Percentiles rank a stretch among this genome's conserved stretches.
phyloP scores from a whole-genome alignment of 2,888 invertebrate genomes.

The Drosophila multiciliata region DNA sequence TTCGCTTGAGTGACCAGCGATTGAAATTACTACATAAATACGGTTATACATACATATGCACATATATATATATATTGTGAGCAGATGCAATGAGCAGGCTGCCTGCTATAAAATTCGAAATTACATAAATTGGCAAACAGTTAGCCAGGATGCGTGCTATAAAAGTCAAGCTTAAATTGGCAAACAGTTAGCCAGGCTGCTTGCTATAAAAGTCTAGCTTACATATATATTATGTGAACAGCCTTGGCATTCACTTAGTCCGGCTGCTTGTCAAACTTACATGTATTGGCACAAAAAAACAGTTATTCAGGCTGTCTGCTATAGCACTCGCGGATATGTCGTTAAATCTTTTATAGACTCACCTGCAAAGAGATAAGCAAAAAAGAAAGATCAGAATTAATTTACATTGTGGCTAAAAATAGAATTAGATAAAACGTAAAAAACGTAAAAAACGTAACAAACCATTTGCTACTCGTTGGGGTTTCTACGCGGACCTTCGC shows the following conservation, averaged over 20 bases:
- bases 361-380: constrained; percentile 67
- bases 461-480: constrained; percentile 12
- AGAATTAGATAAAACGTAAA: constrained; percentile 5
- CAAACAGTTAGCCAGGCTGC: not conserved
- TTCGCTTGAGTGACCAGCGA: constrained; percentile 40
- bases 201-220: constrained; percentile 16
- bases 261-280: not conserved
- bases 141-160: constrained; percentile 5
- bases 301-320: constrained; percentile 1
- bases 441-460: not conserved
- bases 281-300: not conserved
- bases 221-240: too few relatives aligned
- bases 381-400: constrained; percentile 18
- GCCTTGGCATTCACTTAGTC: too few relatives aligned
- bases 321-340: constrained; percentile 39
- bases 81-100: not conserved
- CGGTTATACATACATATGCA: not conserved
- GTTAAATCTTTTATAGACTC: constrained; percentile 51
- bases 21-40: constrained; percentile 4
- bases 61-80: constrained; percentile 6
- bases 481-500: constrained; percentile 30
- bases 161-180: constrained; percentile 1
- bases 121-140: not conserved
- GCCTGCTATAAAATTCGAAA: not conserved
- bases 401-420: constrained; percentile 32